phyloP scores from a whole-genome alignment of 2,797 vertebrate genomes.

The Coluber constrictor region DNA sequence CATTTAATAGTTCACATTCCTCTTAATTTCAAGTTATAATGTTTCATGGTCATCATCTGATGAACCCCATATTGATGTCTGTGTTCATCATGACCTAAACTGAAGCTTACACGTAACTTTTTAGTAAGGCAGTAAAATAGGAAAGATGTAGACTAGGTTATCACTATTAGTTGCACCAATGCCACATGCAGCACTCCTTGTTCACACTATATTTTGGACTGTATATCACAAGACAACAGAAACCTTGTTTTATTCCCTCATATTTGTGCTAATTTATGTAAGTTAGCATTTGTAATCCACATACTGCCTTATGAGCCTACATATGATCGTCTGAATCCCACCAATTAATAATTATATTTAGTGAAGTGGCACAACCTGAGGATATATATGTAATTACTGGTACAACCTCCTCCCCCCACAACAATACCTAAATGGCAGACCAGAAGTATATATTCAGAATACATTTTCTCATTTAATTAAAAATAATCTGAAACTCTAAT shows the following conservation, averaged over 20 bases:
- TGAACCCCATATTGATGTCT: background rate
- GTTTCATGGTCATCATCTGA: background rate
- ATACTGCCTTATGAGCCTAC: background rate
- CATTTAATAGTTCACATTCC: background rate
- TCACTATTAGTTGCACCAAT: background rate
- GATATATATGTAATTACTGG: background rate
- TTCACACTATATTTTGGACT: background rate
- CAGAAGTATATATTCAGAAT: background rate
- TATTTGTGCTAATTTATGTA: background rate
- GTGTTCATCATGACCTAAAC: background rate
- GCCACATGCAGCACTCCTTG: background rate
- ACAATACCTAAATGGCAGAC: background rate
- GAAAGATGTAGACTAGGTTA: background rate
- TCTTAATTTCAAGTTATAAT: background rate
- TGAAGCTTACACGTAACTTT: background rate
- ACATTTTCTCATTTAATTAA: background rate
- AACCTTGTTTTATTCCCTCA: background rate
- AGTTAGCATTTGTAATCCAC: background rate
- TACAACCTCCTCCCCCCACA: background rate
- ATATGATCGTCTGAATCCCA: background rate
- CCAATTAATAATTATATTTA: background rate
- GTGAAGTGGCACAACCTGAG: background rate
- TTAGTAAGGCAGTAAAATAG: background rate
- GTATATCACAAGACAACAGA: background rate
- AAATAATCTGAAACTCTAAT: background rate